Evolutionary conservation across 2,888 invertebrate species (phyloP).

Genomic region (Melinaea marsaeus): DNA sequence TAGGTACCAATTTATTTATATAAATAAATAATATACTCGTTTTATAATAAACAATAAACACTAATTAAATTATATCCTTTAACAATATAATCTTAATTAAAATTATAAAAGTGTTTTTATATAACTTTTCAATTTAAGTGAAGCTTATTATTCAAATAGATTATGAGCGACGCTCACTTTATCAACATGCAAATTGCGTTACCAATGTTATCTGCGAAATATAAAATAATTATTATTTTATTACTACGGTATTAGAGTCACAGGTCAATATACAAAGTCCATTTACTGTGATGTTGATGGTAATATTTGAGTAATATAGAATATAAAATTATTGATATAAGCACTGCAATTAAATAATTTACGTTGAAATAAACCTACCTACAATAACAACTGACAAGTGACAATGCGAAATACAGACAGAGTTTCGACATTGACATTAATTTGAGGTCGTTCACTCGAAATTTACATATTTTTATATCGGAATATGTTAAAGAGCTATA

Average conservation of each 20-base stretch:
- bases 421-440: slow-evolving; percentile 1
- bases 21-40: too few relatives aligned
- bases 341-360: too few relatives aligned
- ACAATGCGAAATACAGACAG: neutral
- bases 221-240: neutral
- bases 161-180: too few relatives aligned
- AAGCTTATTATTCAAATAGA: too few relatives aligned
- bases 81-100: too few relatives aligned
- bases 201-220: neutral
- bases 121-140: too few relatives aligned
- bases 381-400: neutral
- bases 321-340: neutral
- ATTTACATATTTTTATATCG: neutral
- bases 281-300: neutral
- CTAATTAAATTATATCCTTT: too few relatives aligned
- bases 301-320: neutral
- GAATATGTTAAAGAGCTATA: neutral
- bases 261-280: neutral
- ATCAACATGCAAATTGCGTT: neutral
- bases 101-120: too few relatives aligned
- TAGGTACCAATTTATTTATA: too few relatives aligned
- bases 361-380: too few relatives aligned
- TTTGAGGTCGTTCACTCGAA: neutral
- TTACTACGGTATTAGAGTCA: neutral
- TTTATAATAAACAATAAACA: too few relatives aligned